Base-by-base conservation (phyloP, 2,888 invertebrate genomes). In the Drosophila setosimentum region DNA sequence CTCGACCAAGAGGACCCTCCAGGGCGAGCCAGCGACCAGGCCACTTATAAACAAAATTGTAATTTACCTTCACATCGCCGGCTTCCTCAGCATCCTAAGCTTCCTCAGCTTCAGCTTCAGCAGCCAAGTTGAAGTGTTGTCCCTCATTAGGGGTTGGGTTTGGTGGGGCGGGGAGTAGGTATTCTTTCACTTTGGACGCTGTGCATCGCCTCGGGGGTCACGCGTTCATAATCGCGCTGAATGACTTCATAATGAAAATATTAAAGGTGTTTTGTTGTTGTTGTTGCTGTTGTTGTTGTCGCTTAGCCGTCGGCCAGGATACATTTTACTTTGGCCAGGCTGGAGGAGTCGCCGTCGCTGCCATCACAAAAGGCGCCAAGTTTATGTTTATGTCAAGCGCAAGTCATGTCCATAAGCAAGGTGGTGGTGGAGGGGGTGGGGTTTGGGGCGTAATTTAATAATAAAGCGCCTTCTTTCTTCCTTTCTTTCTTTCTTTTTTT, bases 201-300 rank as follows among this genome's bases (percentile, higher is more conserved):
- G 87, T 78, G 75, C 61, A 68, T 66, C 89, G 83, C 89, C 84
- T 81, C 68, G 89, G 87, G 87, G 87, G 90, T 88, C 87, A 89
- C 90, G 87, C 87, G 83, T 75, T 89, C 89, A 88, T 91, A 91
- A 91, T 87, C 88, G 89, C 85, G 78, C 84, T 76, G 81, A 90
- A 90, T 86, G 89, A 91, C 80, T 91, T 90, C 87, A 83, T 92
- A 91, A 92, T 91, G 89, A 90, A 91, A 91, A 91, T 90, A 91
- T 91, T 90, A 91, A 92, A 91, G 91, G 92, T 92, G 92, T 91
- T 87, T 91, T 78, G 49, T 21, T 55, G 37, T 13, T 37, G 8
- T 10, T 45, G 21, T 24, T 45, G 37, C 5, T 50, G n/a, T 48
- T 50, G n/a, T 48, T 48, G 10, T 24, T 71, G 73, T 61, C 72